Conservation (phyloP, 1,140 invertebrate species). For the Varroa destructor region DNA sequence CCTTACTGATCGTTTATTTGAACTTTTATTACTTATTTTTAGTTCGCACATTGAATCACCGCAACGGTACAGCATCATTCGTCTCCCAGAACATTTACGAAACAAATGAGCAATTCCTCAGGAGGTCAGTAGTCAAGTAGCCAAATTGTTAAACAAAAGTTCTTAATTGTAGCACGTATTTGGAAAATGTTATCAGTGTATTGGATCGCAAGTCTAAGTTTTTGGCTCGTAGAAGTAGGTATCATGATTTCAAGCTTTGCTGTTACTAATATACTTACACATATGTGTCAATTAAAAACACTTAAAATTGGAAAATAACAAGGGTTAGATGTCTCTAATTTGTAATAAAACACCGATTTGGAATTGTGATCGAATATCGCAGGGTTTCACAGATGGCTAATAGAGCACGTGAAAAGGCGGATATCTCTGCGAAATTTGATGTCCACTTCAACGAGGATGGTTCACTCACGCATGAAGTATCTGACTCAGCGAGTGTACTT, state of each 20-base stretch:
- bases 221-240: too few relatives aligned
- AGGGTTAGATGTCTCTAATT: too few relatives aligned
- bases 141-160: too few relatives aligned
- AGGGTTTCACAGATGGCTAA: slow-evolving; percentile 24
- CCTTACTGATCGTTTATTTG: too few relatives aligned
- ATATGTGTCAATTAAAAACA: too few relatives aligned
- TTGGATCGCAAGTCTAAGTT: too few relatives aligned
- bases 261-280: too few relatives aligned
- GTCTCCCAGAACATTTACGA: slow-evolving; percentile 14
- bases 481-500: background rate
- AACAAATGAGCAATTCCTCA: slow-evolving; percentile 12
- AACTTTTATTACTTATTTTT: background rate
- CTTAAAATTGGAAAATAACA: too few relatives aligned
- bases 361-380: background rate
- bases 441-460: slow-evolving; percentile 22
- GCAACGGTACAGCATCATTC: background rate
- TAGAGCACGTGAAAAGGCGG: slow-evolving; percentile 18
- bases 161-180: too few relatives aligned
- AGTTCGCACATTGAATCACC: slow-evolving; percentile 21
- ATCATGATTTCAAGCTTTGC: too few relatives aligned
- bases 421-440: slow-evolving; percentile 8
- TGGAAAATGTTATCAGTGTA: too few relatives aligned
- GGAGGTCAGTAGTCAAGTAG: background rate
- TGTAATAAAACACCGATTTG: too few relatives aligned
- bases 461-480: background rate